phyloP scores from a whole-genome alignment of 2,888 invertebrate genomes.

The Amiota minor region DNA sequence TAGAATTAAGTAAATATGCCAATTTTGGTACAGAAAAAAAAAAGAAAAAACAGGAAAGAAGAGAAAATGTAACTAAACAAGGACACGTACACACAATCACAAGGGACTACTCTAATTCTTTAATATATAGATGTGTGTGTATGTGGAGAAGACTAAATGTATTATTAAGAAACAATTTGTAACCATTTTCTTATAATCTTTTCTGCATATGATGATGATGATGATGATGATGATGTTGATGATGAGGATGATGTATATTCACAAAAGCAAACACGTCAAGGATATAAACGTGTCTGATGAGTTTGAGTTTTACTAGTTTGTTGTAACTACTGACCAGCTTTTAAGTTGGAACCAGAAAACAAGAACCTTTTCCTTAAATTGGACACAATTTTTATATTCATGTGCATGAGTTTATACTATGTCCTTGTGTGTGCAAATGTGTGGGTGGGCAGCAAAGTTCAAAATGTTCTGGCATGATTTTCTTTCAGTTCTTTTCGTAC shows the following conservation, averaged over 20 bases:
- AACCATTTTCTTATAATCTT: constrained; percentile 44
- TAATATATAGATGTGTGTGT: background rate
- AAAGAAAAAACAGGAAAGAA: background rate
- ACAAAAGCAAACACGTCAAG: background rate
- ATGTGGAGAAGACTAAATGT: constrained; percentile 35
- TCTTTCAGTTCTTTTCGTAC: background rate
- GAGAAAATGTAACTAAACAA: background rate
- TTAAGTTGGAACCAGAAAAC: background rate
- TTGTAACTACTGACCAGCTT: background rate
- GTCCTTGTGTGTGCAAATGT: no score
- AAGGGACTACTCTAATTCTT: background rate
- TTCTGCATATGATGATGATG: constrained; percentile 39
- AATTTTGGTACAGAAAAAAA: constrained; percentile 11
- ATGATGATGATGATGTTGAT: constrained; percentile 36
- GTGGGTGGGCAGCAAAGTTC: no score
- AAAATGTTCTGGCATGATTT: no score
- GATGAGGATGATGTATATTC: constrained; percentile 34
- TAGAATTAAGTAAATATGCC: constrained; percentile 23
- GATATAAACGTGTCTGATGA: background rate
- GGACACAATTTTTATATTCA: background rate
- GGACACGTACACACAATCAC: constrained; percentile 18
- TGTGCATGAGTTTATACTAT: constrained; percentile 3
- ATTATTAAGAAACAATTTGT: constrained; percentile 51
- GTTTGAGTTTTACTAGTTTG: background rate
- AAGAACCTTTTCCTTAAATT: constrained; percentile 16